Evolutionary conservation across 2,888 invertebrate genomes (phyloP).

Genomic region (Leucania comma): DNA sequence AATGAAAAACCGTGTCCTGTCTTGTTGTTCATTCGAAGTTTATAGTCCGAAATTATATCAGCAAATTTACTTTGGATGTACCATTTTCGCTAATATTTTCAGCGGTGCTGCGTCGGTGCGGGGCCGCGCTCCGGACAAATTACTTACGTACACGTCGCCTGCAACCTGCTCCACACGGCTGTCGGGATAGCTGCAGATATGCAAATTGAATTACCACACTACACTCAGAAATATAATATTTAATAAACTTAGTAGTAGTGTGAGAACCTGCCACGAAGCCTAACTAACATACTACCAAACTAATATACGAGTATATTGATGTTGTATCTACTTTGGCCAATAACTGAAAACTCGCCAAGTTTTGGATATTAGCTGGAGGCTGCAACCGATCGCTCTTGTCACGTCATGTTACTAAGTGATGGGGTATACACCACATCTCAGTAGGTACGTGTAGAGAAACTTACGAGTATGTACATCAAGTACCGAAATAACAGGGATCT

Average conservation of each 20-base stretch:
- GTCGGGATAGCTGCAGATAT: neutral
- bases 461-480: too few relatives aligned
- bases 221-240: neutral
- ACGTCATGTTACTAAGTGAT: too few relatives aligned
- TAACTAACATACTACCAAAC: neutral
- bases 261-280: too few relatives aligned
- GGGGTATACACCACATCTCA: too few relatives aligned
- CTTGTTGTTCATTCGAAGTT: too few relatives aligned
- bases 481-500: neutral
- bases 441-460: neutral
- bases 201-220: conserved; percentile 9
- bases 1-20: too few relatives aligned
- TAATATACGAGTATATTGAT: neutral
- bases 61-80: conserved; percentile 1
- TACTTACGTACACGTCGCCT: neutral
- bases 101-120: conserved; percentile 3
- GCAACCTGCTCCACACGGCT: neutral
- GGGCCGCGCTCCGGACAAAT: conserved; percentile 10
- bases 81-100: conserved; percentile 1
- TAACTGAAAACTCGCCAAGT: neutral
- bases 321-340: conserved; percentile 8
- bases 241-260: neutral
- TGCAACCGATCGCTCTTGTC: conserved; percentile 5
- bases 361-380: neutral
- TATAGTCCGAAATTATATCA: neutral